A percentile compares a stretch with the other conserved stretches of the same genome.
Conservation (phyloP, 2,797 vertebrate species). For the Erithacus rubecula region DNA sequence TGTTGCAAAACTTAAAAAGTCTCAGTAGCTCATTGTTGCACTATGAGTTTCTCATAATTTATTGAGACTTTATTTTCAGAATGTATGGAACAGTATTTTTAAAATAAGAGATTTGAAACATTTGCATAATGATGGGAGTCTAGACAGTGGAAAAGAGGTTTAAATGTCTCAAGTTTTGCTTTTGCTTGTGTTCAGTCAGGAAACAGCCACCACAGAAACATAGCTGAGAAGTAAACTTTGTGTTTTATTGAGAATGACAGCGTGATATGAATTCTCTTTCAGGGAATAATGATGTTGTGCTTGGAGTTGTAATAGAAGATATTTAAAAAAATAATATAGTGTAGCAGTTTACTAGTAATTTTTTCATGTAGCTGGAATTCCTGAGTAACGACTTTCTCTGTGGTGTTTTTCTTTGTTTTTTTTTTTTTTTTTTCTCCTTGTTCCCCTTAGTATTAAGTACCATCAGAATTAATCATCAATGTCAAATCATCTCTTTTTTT, state of each 20-base stretch:
- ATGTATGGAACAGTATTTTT: background rate
- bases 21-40: background rate
- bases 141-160: background rate
- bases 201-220: background rate
- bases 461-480: background rate
- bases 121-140: background rate
- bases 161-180: background rate
- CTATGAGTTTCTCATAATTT: background rate
- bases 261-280: background rate
- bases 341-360: background rate
- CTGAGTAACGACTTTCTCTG: background rate
- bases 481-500: background rate
- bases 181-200: background rate
- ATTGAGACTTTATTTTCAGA: background rate
- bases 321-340: background rate
- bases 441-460: background rate
- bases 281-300: background rate
- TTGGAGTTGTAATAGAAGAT: background rate
- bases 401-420: background rate
- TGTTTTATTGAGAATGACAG: background rate
- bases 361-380: background rate
- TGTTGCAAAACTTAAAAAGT: background rate
- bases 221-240: background rate
- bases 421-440: rapidly evolving
- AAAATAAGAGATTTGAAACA: background rate